Evolutionary conservation across 2,888 invertebrate species (phyloP).

Genomic region (Slavum lentiscoides): DNA sequence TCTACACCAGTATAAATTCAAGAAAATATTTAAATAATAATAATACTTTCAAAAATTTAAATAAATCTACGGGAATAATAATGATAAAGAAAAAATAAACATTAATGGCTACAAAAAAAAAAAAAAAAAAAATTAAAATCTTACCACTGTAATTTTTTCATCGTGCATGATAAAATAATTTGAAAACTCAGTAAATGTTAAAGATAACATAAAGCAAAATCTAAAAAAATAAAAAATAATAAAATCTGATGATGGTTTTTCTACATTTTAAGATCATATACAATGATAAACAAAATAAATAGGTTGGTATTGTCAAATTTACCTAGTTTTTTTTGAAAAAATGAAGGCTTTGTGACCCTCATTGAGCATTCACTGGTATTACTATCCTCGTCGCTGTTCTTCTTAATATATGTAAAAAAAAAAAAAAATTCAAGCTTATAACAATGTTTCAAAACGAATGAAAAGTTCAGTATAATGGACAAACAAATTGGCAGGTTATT

Average conservation of each 20-base stretch:
- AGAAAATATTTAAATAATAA: constrained; percentile 8
- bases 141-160: constrained; percentile 40
- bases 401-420: neutral
- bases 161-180: constrained; percentile 47
- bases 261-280: constrained; percentile 24
- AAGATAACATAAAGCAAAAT: constrained; percentile 45
- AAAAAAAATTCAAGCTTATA: neutral
- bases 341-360: constrained; percentile 40
- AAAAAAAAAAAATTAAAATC: constrained; percentile 33
- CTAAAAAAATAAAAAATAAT: constrained; percentile 52
- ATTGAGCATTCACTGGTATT: constrained; percentile 44
- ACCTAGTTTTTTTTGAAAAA: constrained; percentile 47
- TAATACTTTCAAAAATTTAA: neutral
- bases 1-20: constrained; percentile 13
- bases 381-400: constrained; percentile 47
- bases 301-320: neutral
- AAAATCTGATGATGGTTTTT: constrained; percentile 15
- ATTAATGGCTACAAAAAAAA: neutral
- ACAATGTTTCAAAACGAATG: neutral
- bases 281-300: constrained; percentile 12
- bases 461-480: too few species aligned
- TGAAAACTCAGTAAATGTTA: constrained; percentile 39
- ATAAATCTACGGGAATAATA: neutral
- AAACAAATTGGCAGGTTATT: too few species aligned
- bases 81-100: constrained; percentile 5